phyloP scores from a whole-genome alignment of 2,797 vertebrate species.

The Melanotaenia boesemani region DNA sequence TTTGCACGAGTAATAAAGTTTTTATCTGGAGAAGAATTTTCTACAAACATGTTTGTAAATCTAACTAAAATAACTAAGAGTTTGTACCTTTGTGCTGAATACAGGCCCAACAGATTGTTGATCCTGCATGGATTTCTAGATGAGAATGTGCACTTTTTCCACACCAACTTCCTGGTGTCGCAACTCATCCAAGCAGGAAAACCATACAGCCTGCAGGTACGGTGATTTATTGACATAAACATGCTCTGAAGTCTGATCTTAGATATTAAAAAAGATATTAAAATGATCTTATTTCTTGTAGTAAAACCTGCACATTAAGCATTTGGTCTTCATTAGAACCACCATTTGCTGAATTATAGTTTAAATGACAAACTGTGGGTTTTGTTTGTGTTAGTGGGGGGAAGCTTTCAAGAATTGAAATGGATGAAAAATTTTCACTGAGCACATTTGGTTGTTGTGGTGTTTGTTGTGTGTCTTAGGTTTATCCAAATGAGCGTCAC shows the following conservation, averaged over 20 bases:
- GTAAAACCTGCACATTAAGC: no score
- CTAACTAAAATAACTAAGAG: background rate
- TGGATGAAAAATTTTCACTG: no score
- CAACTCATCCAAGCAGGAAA: slow-evolving; percentile 96
- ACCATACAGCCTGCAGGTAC: slow-evolving; percentile 94
- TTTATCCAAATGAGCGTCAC: slow-evolving; percentile 97
- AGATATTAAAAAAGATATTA: background rate
- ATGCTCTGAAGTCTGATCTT: no score
- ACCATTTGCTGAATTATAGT: no score
- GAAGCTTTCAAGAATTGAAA: background rate
- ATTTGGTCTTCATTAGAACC: no score
- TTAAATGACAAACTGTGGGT: no score
- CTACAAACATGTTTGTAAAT: background rate
- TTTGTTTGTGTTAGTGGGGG: background rate
- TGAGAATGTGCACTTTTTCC: slow-evolving; percentile 99
- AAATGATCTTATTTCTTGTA: no score
- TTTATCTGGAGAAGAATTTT: background rate
- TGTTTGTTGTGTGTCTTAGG: slow-evolving; percentile 74
- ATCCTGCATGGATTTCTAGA: slow-evolving; percentile 97
- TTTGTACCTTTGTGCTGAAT: slow-evolving; percentile 11
- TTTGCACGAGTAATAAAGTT: background rate
- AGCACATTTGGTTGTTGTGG: background rate
- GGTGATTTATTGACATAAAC: background rate
- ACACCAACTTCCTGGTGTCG: slow-evolving; percentile 96
- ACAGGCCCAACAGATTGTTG: slow-evolving; percentile 93